Conservation (phyloP, 2,888 invertebrate species). For the Timema cristinae region DNA sequence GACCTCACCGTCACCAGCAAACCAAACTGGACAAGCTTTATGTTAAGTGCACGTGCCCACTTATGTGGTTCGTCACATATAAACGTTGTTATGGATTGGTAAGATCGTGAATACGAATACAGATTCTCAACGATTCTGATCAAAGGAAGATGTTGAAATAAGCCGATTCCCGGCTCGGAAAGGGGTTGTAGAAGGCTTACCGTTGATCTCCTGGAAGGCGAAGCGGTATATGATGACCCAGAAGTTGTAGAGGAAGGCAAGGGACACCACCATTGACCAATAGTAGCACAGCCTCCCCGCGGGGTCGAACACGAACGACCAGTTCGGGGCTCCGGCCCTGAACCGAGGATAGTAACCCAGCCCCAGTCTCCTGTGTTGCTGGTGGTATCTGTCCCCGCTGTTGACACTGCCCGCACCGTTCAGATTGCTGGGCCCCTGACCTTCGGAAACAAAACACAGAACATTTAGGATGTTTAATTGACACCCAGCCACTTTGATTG, state of each 20-base stretch:
- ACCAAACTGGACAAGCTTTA: no score
- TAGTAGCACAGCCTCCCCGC: slow-evolving; percentile 95
- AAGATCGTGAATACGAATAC: no score
- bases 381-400: slow-evolving; percentile 23
- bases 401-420: slow-evolving; percentile 27
- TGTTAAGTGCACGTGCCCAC: no score
- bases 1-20: no score
- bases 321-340: slow-evolving; percentile 66
- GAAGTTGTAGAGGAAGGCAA: slow-evolving; percentile 94
- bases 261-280: slow-evolving; percentile 95
- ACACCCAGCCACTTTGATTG: no score
- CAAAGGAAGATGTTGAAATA: no score
- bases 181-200: slow-evolving; percentile 50
- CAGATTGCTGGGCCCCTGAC: slow-evolving; percentile 20
- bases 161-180: no score
- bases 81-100: no score
- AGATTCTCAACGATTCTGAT: no score
- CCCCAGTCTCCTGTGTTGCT: slow-evolving; percentile 22
- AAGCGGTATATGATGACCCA: slow-evolving; percentile 99
- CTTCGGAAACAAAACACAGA: not conserved
- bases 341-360: slow-evolving; percentile 54
- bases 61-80: no score
- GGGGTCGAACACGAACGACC: slow-evolving; percentile 98
- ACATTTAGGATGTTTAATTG: no score
- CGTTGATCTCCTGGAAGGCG: slow-evolving; percentile 96